Conservation (phyloP, 2,113 vertebrate species). For the Myotis davidii region DNA sequence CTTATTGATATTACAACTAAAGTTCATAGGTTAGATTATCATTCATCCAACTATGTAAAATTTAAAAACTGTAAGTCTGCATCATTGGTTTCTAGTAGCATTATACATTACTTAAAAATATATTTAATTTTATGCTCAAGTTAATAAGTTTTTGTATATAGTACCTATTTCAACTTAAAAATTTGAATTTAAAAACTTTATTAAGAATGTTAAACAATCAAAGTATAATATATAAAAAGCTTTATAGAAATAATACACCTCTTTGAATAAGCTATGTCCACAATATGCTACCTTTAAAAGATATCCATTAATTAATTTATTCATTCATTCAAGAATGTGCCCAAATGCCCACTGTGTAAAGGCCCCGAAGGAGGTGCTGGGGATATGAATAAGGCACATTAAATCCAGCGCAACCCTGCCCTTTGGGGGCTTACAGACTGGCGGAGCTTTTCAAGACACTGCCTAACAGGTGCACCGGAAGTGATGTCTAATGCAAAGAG, state of each 20-base stretch:
- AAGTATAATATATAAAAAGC: not conserved
- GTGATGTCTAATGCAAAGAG: slow-evolving; percentile 50
- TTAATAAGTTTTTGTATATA: not conserved
- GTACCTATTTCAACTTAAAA: slow-evolving; percentile 19
- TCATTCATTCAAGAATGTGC: not conserved
- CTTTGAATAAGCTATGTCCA: not conserved
- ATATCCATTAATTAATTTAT: not conserved
- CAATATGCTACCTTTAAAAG: slow-evolving; percentile 23
- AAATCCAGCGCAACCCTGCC: slow-evolving; percentile 5
- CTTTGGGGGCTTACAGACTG: not conserved
- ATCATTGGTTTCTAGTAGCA: slow-evolving; percentile 11
- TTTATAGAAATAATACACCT: slow-evolving; percentile 3
- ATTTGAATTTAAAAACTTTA: slow-evolving; percentile 43
- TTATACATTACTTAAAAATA: slow-evolving; percentile 42
- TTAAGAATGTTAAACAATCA: slow-evolving; percentile 45
- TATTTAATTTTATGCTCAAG: slow-evolving; percentile 29
- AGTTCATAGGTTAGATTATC: not conserved
- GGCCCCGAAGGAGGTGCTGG: not conserved
- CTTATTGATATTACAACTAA: not conserved
- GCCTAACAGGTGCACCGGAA: not conserved
- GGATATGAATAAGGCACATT: not conserved
- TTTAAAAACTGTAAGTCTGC: slow-evolving; percentile 1
- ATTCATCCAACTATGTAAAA: slow-evolving; percentile 18
- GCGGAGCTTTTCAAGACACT: not conserved
- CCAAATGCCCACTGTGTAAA: not conserved